phyloP scores from a whole-genome alignment of 2,888 invertebrate genomes.

The Seladonia tumulorum region DNA sequence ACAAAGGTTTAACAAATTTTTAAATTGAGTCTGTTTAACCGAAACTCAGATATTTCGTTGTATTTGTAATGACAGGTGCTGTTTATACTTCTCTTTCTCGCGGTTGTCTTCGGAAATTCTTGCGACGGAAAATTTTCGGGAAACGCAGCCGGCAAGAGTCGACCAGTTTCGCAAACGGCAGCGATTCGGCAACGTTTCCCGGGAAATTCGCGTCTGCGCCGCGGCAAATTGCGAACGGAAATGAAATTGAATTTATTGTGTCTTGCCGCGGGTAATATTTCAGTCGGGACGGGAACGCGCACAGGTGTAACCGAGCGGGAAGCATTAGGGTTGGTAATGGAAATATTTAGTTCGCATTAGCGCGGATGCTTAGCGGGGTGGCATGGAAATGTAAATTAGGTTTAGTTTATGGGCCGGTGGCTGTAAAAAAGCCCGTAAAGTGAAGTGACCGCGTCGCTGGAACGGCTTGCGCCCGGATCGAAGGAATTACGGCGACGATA shows the following conservation, averaged over 20 bases:
- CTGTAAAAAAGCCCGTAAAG: slow-evolving; percentile 35
- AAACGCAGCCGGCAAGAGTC: neutral
- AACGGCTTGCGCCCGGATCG: slow-evolving; percentile 12
- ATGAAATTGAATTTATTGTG: slow-evolving; percentile 54
- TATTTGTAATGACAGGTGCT: neutral
- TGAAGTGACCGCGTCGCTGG: slow-evolving; percentile 14
- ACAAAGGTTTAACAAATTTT: neutral
- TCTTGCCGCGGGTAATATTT: slow-evolving; percentile 42
- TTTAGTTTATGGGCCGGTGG: slow-evolving; percentile 47
- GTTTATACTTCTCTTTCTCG: neutral
- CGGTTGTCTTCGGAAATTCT: neutral
- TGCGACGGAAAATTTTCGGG: neutral
- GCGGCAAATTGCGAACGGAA: slow-evolving; percentile 44
- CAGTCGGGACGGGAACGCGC: slow-evolving; percentile 21
- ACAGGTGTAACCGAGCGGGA: slow-evolving; percentile 53
- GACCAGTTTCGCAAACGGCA: neutral
- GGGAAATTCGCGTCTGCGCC: slow-evolving; percentile 24
- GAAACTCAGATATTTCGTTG: neutral
- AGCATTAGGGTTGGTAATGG: slow-evolving; percentile 56
- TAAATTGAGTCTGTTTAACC: neutral
- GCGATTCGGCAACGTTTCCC: neutral
- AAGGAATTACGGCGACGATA: slow-evolving; percentile 38
- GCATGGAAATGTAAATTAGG: slow-evolving; percentile 48
- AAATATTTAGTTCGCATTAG: slow-evolving; percentile 61
- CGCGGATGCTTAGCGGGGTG: slow-evolving; percentile 34